These are phyloP conservation scores for Ochropleura plecta DNA, from an alignment of 2,888 invertebrate species.

Conservation along the genomic window DNA sequence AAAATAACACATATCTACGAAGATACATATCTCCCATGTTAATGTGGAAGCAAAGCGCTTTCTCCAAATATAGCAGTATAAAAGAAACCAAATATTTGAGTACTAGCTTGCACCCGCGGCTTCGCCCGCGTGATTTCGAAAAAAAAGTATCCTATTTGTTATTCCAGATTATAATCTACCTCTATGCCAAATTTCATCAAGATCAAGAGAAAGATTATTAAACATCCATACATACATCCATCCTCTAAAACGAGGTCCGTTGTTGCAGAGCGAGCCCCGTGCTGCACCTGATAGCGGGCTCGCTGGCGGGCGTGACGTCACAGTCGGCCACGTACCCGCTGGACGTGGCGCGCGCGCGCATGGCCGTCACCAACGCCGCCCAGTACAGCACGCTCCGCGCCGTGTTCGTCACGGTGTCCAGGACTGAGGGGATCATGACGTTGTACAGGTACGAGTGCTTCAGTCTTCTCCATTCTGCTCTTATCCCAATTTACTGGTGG, in stretches of 20 bases:
- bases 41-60: too few species aligned
- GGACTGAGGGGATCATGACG: constrained; percentile 94
- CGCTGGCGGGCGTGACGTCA: constrained; percentile 98
- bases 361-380: constrained; percentile 97
- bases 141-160: too few species aligned
- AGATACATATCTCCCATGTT: too few species aligned
- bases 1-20: too few species aligned
- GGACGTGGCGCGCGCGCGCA: constrained; percentile 98
- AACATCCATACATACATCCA: too few species aligned
- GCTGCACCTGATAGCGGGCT: constrained; percentile 96
- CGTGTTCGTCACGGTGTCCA: constrained; percentile 93
- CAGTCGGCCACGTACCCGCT: constrained; percentile 98
- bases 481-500: not conserved
- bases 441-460: constrained; percentile 91
- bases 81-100: too few species aligned
- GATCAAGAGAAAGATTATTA: too few species aligned
- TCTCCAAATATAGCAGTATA: too few species aligned
- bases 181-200: too few species aligned
- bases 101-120: too few species aligned
- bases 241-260: not conserved
- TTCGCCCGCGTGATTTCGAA: too few species aligned
- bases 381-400: constrained; percentile 91
- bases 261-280: constrained; percentile 76
- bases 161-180: too few species aligned
- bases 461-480: not conserved